phyloP scores from a whole-genome alignment of 2,113 vertebrate species.

The Parus major region DNA sequence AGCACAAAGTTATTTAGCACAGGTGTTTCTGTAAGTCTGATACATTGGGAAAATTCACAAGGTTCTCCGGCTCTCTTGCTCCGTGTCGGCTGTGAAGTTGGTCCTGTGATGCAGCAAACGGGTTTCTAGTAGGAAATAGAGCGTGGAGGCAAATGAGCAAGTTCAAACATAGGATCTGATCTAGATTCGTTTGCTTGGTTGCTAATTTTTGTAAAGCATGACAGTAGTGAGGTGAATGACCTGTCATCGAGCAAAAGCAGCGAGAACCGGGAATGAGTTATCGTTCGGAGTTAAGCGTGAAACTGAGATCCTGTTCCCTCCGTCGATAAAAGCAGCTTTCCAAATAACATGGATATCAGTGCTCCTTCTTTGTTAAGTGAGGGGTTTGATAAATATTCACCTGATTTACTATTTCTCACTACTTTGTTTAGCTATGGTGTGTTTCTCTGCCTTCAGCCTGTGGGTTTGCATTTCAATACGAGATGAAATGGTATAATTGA shows the following conservation, averaged over 20 bases:
- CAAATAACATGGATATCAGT: neutral
- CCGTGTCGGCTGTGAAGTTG: conserved; percentile 38
- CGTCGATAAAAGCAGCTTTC: neutral
- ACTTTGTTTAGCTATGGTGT: neutral
- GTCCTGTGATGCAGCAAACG: neutral
- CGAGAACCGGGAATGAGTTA: conserved; percentile 25
- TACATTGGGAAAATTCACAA: conserved; percentile 68
- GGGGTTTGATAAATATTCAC: conserved; percentile 26
- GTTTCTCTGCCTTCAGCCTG: neutral
- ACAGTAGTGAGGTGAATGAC: conserved; percentile 60
- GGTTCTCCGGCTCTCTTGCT: conserved; percentile 48
- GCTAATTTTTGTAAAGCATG: conserved; percentile 49
- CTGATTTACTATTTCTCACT: neutral
- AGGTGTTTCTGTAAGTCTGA: conserved; percentile 67
- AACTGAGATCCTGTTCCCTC: conserved; percentile 17
- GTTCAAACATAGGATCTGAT: conserved; percentile 4
- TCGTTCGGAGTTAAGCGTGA: conserved; percentile 41
- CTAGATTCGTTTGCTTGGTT: conserved; percentile 49
- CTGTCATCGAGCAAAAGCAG: conserved; percentile 28
- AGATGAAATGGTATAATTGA: neutral
- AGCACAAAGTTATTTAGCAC: conserved; percentile 62
- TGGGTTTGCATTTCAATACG: neutral
- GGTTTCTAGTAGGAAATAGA: conserved; percentile 3
- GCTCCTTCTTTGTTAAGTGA: neutral
- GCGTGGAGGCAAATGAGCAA: conserved; percentile 4